Percentiles rank a stretch among this genome's conserved stretches.
Evolutionary conservation across 2,113 vertebrate species (phyloP).

Genomic region (Notechis scutatus): DNA sequence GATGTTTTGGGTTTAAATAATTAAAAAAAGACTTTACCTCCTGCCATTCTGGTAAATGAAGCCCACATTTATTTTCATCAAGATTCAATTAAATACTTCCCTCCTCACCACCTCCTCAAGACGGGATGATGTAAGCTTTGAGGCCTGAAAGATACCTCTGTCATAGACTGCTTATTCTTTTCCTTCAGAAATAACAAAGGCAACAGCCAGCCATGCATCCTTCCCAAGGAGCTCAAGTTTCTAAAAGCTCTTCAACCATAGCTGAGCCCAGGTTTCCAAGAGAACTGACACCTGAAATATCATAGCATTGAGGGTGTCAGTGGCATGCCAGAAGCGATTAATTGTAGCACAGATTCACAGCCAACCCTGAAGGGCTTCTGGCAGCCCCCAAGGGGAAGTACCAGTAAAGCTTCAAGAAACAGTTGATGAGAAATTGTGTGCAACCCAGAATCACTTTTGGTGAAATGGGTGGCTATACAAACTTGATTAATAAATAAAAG

Average conservation of each 20-base stretch:
- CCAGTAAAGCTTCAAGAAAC: background rate
- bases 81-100: slow-evolving; percentile 30
- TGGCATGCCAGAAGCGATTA: slow-evolving; percentile 21
- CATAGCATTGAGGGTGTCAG: background rate
- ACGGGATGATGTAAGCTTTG: background rate
- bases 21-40: background rate
- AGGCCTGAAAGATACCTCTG: slow-evolving; percentile 12
- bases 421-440: background rate
- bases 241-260: slow-evolving; percentile 20
- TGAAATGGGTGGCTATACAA: background rate
- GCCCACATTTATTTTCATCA: slow-evolving; percentile 29
- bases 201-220: background rate
- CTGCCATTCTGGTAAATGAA: slow-evolving; percentile 14
- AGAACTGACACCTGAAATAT: slow-evolving; percentile 29
- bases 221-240: slow-evolving; percentile 18
- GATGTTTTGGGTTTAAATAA: slow-evolving; percentile 28
- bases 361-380: background rate
- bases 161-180: background rate
- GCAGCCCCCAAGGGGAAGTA: background rate
- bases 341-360: background rate
- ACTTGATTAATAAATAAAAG: background rate
- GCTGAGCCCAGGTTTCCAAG: slow-evolving; percentile 1
- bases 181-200: slow-evolving; percentile 22
- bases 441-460: background rate
- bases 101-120: background rate